Conservation (phyloP, 37 sponge, comb jelly and placozoan species). For the Cliona cf. orientalis region DNA sequence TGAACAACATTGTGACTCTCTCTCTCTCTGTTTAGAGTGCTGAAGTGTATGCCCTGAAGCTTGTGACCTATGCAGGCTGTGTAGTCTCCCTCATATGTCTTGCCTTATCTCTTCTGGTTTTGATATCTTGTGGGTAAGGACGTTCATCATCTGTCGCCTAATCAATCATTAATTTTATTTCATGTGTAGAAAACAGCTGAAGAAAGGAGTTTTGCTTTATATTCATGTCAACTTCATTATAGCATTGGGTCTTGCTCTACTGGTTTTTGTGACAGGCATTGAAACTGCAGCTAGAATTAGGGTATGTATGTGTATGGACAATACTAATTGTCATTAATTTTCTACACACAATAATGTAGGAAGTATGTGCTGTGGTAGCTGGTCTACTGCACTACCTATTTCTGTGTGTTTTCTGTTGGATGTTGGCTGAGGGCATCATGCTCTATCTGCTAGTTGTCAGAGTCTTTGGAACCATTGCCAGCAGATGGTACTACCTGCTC, state of each 20-base stretch:
- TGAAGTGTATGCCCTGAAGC: no score
- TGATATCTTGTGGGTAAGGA: slow-evolving; percentile 1
- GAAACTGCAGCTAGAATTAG: slow-evolving; percentile 11
- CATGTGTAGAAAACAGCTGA: slow-evolving; percentile 11
- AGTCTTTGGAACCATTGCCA: slow-evolving; percentile 23
- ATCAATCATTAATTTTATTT: background rate
- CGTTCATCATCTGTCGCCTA: no score
- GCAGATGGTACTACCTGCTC: slow-evolving; percentile 27
- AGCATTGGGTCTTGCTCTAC: background rate
- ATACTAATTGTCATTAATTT: no score
- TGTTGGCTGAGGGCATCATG: slow-evolving; percentile 39
- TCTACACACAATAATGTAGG: no score
- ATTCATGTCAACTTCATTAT: slow-evolving; percentile 28
- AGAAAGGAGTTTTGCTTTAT: slow-evolving; percentile 12
- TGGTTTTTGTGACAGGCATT: slow-evolving; percentile 30
- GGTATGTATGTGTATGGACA: background rate
- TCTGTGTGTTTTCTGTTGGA: slow-evolving; percentile 35
- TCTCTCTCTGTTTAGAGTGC: no score
- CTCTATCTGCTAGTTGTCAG: slow-evolving; percentile 33
- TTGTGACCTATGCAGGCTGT: slow-evolving; percentile 33
- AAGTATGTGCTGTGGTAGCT: slow-evolving; percentile 4
- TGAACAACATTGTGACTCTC: no score
- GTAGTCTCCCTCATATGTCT: slow-evolving; percentile 35
- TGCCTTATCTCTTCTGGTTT: background rate
- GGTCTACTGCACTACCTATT: slow-evolving; percentile 33